Evolutionary conservation across 2,888 invertebrate species (phyloP), one percentile per base, ranked within the genome.

Genomic region (Netelia melanura): DNA sequence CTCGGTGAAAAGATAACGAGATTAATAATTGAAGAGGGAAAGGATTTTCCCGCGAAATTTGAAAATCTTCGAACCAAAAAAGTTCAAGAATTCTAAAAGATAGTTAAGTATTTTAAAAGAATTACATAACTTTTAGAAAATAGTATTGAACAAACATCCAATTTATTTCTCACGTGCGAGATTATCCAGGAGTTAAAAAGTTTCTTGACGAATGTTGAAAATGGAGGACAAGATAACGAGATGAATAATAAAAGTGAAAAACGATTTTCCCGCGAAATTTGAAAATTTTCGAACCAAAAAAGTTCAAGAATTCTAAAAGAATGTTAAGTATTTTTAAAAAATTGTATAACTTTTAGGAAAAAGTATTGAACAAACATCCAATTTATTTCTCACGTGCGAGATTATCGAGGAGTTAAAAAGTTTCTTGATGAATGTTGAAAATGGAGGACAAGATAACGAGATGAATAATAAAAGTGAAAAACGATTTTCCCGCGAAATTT

Each of bases 21-120:
- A 77, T 48, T 58, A 71, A 77, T 75, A 81, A 70, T 23, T 17
- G 62, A 74, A 67, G 52, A 56, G 44, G 43, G 58, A 44, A 58
- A 38, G 62, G 44, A 44, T 17, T 17, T 17, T 17, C 17, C 17
- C 17, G 17, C 17, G 17, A 17, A 0, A 17, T 17, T 17, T 17
- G 17, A 17, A 17, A 17, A 17, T 17, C 17, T 17, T 17, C 17
- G 17, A 17, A 17, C 17, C 17, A 17, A 17, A 17, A 17, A 17
- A 17, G 17, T 17, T 17, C 17, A 17, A 17, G 0, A 17, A 48
- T 14, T 48, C 2, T 11, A 48, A 14, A 48, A 48, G 2, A 14
- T 0, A 17, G 17, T 17, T 17, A 17, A 17, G 17, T 17, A 17
- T 17, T 17, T 17, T 17, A 17, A 14, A 48, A 48, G 11, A 14